Percentiles rank a stretch among this genome's conserved stretches.
Conservation (phyloP, 1,140 invertebrate species). For the Drosophila arawakana region DNA sequence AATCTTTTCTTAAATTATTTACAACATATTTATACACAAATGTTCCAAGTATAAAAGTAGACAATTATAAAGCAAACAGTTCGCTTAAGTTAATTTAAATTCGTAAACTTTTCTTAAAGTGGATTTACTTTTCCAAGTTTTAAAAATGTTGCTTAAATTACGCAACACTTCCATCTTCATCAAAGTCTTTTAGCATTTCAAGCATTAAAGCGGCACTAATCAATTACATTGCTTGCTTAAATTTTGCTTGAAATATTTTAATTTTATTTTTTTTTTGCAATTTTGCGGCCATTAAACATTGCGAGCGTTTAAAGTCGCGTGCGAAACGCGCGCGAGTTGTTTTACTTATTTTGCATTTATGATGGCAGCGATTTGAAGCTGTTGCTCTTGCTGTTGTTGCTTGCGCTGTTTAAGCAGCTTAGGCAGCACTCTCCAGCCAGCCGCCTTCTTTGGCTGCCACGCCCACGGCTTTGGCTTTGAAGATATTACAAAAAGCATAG, state of each 20-base stretch:
- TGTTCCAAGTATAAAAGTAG: too few relatives aligned
- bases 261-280: neutral
- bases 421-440: neutral
- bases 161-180: too few relatives aligned
- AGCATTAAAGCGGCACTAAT: conserved; percentile 1
- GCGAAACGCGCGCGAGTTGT: conserved; percentile 17
- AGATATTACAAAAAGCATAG: conserved; percentile 22
- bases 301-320: conserved; percentile 30
- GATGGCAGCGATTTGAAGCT: conserved; percentile 16
- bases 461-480: neutral
- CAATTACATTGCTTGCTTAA: neutral
- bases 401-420: conserved; percentile 2
- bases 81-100: too few relatives aligned
- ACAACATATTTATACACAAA: too few relatives aligned
- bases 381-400: conserved; percentile 2
- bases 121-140: too few relatives aligned
- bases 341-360: conserved; percentile 15
- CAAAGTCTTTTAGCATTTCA: too few relatives aligned
- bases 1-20: too few relatives aligned
- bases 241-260: conserved; percentile 1
- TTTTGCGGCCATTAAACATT: conserved; percentile 17
- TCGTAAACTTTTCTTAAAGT: too few relatives aligned
- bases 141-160: too few relatives aligned
- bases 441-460: neutral
- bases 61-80: too few relatives aligned